Base-by-base conservation (phyloP, 1,140 invertebrate genomes). In the Dufourea novaeangliae region DNA sequence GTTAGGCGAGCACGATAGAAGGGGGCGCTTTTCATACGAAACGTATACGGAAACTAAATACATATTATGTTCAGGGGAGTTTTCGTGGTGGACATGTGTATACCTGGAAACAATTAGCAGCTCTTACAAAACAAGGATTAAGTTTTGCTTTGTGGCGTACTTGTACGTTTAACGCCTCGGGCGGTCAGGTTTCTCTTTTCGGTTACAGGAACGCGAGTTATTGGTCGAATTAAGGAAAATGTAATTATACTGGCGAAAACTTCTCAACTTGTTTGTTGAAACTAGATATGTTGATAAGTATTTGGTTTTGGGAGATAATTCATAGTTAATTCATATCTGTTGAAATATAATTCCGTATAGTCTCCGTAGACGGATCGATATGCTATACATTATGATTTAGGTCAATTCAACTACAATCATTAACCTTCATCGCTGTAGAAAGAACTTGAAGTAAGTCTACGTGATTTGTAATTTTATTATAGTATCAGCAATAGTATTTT, bases 101-200 rank as follows among this genome's bases (percentile, higher is more conserved):
- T 72, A 82, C 79, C 56, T 59, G 14, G 62, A 82, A 83, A 83
- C 73, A 82, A 83, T 82, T 82, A 82, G 71, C 67, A 56, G 46
- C 44, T 25, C 12, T 56, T 70, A 39, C 59, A 46, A n/a, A 34
- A 44, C 66, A 34, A 69, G 25, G 57, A 78, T 79, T 59, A 78
- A 71, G 52, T 59, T 81, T 32, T 50, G 32, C 8, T 66, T 39
- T 27, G 8, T 20, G 29, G 4, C 11, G 27, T 22, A 20, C 57
- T n/a, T n/a, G 4, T n/a, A 1, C 20, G 20, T 12, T 7, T 1
- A 11, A 20, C n/a, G 17, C 6, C 22, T 52, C 27, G 12, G 25
- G 8, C 41, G 8, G 39, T 2, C 20, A 7, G 8, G 14, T 57
- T 39, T 25, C 59, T 17, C 11, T 25, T 11, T 52, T 29, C 1